phyloP scores from a whole-genome alignment of 2,797 vertebrate species.

The Vespertilio murinus region DNA sequence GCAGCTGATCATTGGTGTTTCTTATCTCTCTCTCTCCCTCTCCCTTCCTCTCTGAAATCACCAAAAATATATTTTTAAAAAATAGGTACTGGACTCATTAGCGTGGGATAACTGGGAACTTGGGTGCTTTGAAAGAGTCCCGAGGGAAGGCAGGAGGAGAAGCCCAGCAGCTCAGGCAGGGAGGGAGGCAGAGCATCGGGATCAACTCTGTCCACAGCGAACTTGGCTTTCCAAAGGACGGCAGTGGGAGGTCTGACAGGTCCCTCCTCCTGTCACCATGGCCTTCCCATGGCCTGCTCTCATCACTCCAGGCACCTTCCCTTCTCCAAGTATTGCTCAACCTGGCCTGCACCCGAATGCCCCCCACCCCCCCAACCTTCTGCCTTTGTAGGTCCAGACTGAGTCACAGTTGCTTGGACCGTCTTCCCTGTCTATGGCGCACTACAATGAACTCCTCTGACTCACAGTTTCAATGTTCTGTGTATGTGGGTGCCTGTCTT shows the following conservation, averaged over 20 bases:
- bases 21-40: too few species aligned
- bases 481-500: neutral
- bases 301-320: neutral
- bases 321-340: neutral
- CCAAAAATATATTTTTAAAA: too few species aligned
- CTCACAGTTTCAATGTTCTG: neutral
- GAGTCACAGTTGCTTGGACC: neutral
- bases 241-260: neutral
- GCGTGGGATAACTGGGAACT: neutral
- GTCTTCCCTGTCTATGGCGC: neutral
- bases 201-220: neutral
- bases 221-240: neutral
- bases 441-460: neutral
- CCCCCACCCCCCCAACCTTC: neutral
- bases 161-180: neutral
- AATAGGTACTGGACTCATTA: neutral
- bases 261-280: neutral
- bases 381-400: neutral
- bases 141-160: neutral
- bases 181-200: neutral
- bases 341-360: neutral
- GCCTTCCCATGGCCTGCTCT: neutral
- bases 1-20: too few species aligned
- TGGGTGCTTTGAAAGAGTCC: neutral
- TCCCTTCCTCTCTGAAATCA: too few species aligned